Conservation (phyloP, 2,797 vertebrate species). For the Acanthurus lineatus region DNA sequence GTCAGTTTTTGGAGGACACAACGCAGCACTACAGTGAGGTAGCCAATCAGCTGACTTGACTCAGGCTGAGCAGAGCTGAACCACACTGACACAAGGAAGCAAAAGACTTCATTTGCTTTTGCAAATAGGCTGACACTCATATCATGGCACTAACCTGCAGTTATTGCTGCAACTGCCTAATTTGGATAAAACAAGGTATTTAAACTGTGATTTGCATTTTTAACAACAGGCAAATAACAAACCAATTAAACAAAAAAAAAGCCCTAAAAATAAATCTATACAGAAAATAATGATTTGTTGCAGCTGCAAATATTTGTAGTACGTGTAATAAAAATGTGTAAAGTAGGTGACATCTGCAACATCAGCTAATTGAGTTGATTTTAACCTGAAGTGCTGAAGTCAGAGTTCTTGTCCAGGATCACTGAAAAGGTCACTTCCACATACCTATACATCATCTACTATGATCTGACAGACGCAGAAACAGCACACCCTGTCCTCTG, state of each 20-base stretch:
- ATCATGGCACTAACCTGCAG: too few relatives aligned
- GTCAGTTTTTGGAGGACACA: too few relatives aligned
- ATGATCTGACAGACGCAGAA: constrained; percentile 21
- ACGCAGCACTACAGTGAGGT: too few relatives aligned
- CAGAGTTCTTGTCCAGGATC: constrained; percentile 15
- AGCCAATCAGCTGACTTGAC: too few relatives aligned
- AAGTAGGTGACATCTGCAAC: not conserved
- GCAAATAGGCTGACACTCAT: too few relatives aligned
- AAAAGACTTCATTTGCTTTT: too few relatives aligned
- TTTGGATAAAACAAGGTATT: not conserved
- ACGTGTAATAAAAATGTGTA: not conserved
- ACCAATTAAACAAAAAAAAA: not conserved
- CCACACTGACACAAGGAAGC: too few relatives aligned
- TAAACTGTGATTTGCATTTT: not conserved
- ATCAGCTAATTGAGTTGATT: not conserved
- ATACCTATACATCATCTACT: constrained; percentile 28
- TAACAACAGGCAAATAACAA: not conserved
- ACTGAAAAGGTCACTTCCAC: constrained; percentile 14
- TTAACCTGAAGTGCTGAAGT: not conserved
- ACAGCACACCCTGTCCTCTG: not conserved
- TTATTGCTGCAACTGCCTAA: too few relatives aligned
- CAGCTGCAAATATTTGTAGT: not conserved
- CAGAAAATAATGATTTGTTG: not conserved
- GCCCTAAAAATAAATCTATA: not conserved
- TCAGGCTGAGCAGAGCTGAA: too few relatives aligned